Percentiles rank a stretch among this genome's conserved stretches.
phyloP scores from a whole-genome alignment of 2,888 invertebrate genomes.

The Dioctria linearis region DNA sequence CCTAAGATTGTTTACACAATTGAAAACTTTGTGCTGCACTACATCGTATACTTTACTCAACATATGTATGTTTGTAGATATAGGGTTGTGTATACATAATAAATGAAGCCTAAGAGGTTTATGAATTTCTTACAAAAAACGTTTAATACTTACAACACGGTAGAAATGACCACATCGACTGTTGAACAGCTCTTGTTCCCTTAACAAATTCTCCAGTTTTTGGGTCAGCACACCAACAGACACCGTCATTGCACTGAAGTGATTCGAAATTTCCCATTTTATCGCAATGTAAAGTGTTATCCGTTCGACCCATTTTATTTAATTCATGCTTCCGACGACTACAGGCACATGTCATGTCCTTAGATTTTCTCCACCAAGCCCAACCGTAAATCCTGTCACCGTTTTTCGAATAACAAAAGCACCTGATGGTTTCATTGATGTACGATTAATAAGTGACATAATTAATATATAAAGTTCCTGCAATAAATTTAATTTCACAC shows the following conservation, averaged over 20 bases:
- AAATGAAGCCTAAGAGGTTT: neutral
- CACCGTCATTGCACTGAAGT: conserved; percentile 78
- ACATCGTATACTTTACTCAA: neutral
- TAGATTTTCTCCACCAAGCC: conserved; percentile 74
- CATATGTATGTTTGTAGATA: neutral
- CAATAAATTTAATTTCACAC: neutral
- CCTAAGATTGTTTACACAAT: too few relatives aligned
- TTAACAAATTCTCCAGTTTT: conserved; percentile 75
- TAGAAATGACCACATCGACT: conserved; percentile 74
- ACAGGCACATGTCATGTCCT: conserved; percentile 77
- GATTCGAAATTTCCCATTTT: conserved; percentile 78
- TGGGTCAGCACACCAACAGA: conserved; percentile 80
- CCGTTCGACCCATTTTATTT: conserved; percentile 64
- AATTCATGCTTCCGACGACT: conserved; percentile 75
- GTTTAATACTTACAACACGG: conserved; percentile 76
- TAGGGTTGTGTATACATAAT: neutral
- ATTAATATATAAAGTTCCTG: neutral
- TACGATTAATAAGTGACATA: neutral
- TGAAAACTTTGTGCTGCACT: neutral
- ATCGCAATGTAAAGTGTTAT: conserved; percentile 77
- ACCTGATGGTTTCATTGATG: conserved; percentile 67
- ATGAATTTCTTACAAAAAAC: conserved; percentile 4
- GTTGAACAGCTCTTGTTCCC: conserved; percentile 73
- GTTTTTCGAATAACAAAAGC: conserved; percentile 76
- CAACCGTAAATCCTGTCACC: conserved; percentile 79